Conservation (phyloP, 1,140 invertebrate species). For the Gryllus bimaculatus region DNA sequence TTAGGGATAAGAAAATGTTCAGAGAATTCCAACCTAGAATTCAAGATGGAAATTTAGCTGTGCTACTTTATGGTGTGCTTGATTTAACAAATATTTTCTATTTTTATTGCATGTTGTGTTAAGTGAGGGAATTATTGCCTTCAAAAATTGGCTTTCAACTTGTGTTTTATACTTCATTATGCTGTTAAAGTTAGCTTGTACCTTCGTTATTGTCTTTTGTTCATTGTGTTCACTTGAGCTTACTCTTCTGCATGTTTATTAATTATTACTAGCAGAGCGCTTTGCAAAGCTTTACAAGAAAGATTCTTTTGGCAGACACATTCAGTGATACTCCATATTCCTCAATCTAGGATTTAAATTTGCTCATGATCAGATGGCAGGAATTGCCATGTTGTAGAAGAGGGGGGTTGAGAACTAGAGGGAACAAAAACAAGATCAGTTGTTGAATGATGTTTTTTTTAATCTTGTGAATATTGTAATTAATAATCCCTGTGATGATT, state of each 20-base stretch:
- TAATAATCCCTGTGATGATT: constrained; percentile 20
- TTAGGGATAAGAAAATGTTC: neutral
- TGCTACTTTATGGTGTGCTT: neutral
- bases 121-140: neutral
- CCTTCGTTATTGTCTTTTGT: neutral
- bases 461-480: constrained; percentile 21
- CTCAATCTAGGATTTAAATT: neutral
- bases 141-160: neutral
- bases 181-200: neutral
- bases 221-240: neutral
- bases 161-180: neutral
- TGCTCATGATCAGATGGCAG: neutral
- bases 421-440: constrained; percentile 14
- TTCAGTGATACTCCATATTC: neutral
- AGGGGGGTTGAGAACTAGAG: neutral
- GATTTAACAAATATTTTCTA: neutral
- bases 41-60: neutral
- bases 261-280: neutral
- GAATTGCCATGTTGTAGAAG: neutral
- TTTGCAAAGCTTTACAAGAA: neutral
- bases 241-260: neutral
- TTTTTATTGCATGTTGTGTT: neutral
- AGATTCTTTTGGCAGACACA: neutral
- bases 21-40: neutral
- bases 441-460: constrained; percentile 19